Evolutionary conservation across 2,797 vertebrate species (phyloP), one percentile per base, ranked within the genome.

Genomic region (Aplochiton taeniatus): DNA sequence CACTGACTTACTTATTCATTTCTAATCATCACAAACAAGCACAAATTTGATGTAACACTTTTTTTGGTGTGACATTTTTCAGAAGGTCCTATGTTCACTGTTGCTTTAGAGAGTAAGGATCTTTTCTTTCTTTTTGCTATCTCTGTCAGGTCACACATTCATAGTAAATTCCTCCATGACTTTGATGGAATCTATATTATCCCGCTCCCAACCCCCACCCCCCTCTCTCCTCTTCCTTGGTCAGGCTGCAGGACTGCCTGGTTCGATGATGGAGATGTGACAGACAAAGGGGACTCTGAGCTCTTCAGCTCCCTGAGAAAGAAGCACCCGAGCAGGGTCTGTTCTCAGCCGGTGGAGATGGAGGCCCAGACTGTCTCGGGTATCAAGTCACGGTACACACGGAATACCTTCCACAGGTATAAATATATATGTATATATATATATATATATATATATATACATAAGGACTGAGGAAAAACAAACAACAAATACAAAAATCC

Each of bases 361-460:
- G 79, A 82, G 69, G 76, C 74, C 18, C 73, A 63, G 67, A 83
- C 76, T 0, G 18, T 80, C 20, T 69, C 77, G 8, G 81, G 81
- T 4, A 48, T 83, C 55, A 66, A 76, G 48, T 62, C 66, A 0
- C 50, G 69, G 41, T 42, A 75, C 68, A 77, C 72, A 9, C 49
- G 48, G 20, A 81, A 83, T 66, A 58, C 42, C 52, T 86, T 83
- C 70, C 67, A 64, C 75, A 80, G 4, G 84, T 85, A 82, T 58
- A 44, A 6, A 42, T 31, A n/a, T 31, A 31, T 31, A 31, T n/a
- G n/a, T n/a, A n/a, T n/a, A n/a, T n/a, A n/a, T n/a, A n/a, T n/a
- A n/a, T n/a, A n/a, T n/a, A n/a, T n/a, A n/a, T n/a, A n/a, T n/a
- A n/a, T n/a, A n/a, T n/a, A n/a, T n/a, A n/a, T n/a, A n/a, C n/a